phyloP scores from a whole-genome alignment of 1,140 invertebrate genomes.

The Wasmannia auropunctata region DNA sequence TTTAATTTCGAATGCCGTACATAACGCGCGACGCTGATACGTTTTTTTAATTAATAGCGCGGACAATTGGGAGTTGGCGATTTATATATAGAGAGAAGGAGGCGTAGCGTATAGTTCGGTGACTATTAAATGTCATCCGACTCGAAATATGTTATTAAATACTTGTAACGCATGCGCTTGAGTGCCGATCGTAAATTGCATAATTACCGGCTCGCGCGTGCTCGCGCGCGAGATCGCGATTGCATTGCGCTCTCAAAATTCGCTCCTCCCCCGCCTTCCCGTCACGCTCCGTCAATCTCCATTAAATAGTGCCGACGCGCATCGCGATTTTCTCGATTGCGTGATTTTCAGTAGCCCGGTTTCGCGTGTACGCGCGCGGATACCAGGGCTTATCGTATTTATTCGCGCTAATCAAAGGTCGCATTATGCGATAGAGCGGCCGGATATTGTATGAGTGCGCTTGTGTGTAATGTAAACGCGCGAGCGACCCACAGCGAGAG shows the following conservation, averaged over 20 bases:
- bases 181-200: slow-evolving; percentile 50
- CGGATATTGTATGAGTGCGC: neutral
- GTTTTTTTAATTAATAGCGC: slow-evolving; percentile 18
- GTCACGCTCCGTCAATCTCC: slow-evolving; percentile 59
- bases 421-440: neutral
- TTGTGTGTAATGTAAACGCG: slow-evolving; percentile 4
- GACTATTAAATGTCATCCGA: slow-evolving; percentile 15
- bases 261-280: neutral
- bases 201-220: slow-evolving; percentile 35
- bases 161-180: slow-evolving; percentile 8
- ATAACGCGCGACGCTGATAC: neutral
- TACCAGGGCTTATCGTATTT: slow-evolving; percentile 4
- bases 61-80: neutral
- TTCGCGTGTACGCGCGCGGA: neutral
- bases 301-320: slow-evolving; percentile 45
- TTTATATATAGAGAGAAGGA: too few species aligned
- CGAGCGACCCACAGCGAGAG: neutral
- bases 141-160: slow-evolving; percentile 60
- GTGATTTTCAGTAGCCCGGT: slow-evolving; percentile 28
- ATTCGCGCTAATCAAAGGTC: slow-evolving; percentile 41
- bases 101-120: neutral
- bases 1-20: neutral
- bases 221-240: neutral
- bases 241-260: slow-evolving; percentile 38
- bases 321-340: slow-evolving; percentile 20